These are phyloP conservation scores for Drosophila monieri DNA, from an alignment of 2,888 invertebrate genomes.

Conservation along the genomic window DNA sequence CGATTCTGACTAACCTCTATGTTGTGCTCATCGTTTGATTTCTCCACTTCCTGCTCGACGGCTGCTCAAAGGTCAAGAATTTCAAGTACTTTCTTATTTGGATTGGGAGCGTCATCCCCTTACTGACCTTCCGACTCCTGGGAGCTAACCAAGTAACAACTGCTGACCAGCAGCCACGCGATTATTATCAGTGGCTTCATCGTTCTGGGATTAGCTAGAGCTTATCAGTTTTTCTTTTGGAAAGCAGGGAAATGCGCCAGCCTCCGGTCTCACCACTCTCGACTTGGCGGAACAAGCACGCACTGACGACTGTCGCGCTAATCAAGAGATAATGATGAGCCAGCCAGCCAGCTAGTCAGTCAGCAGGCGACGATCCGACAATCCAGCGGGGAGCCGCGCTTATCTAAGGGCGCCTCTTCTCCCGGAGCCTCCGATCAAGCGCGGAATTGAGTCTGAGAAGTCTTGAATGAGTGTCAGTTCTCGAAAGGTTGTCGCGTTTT, in stretches of 20 bases:
- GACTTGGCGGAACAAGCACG: constrained; percentile 26
- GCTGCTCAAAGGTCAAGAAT: constrained; percentile 41
- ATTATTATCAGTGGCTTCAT: constrained; percentile 62
- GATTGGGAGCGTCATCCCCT: neutral
- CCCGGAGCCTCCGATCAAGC: constrained; percentile 47
- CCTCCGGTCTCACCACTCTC: constrained; percentile 22
- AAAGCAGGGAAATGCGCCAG: constrained; percentile 24
- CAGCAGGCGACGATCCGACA: constrained; percentile 20
- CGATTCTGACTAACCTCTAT: constrained; percentile 86
- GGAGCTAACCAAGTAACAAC: constrained; percentile 12
- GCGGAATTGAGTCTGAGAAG: constrained; percentile 47
- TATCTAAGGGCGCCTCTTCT: constrained; percentile 40
- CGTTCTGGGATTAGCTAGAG: constrained; percentile 38
- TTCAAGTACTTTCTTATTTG: neutral
- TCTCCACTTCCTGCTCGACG: constrained; percentile 32
- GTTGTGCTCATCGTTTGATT: constrained; percentile 74
- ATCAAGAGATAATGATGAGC: constrained; percentile 76
- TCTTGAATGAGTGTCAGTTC: constrained; percentile 17
- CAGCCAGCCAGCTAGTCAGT: constrained; percentile 34
- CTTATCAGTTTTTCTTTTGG: constrained; percentile 56
- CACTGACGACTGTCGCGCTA: constrained; percentile 63
- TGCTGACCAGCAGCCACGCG: constrained; percentile 38
- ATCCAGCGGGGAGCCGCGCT: constrained; percentile 21
- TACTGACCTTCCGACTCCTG: constrained; percentile 60
- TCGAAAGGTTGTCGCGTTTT: constrained; percentile 14